Percentiles rank a stretch among this genome's conserved stretches.
Conservation (phyloP, 2,113 vertebrate species). For the Dromas ardeola region DNA sequence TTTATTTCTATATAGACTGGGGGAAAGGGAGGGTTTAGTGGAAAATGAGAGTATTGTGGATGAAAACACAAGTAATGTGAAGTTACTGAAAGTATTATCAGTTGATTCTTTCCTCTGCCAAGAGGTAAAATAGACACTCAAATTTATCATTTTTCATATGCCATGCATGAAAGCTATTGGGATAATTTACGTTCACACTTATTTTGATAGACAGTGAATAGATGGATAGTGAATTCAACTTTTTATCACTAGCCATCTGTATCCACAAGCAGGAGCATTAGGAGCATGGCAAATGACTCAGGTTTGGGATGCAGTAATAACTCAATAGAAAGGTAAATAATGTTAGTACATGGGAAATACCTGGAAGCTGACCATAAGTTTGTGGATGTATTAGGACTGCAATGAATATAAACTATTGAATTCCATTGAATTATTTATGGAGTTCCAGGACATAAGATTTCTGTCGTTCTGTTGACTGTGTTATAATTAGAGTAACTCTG, state of each 20-base stretch:
- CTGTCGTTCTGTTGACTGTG: conserved; percentile 42
- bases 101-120: not conserved
- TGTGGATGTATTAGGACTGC: not conserved
- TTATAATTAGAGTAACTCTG: conserved; percentile 52
- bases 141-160: conserved; percentile 4
- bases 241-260: conserved; percentile 29
- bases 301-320: not conserved
- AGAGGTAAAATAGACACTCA: not conserved
- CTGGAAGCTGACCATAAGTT: not conserved
- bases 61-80: not conserved
- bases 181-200: conserved; percentile 42
- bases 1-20: not conserved
- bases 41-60: not conserved
- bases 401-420: not conserved
- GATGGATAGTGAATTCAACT: conserved; percentile 5
- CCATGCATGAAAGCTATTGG: not conserved
- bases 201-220: conserved; percentile 44
- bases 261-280: conserved; percentile 5
- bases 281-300: not conserved
- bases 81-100: not conserved
- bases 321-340: not conserved
- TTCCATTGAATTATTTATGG: conserved; percentile 30
- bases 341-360: not conserved
- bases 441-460: conserved; percentile 28
- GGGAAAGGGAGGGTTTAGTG: not conserved